Base-by-base conservation (phyloP, 2,113 vertebrate genomes). In the Pelvicachromis taeniatus region DNA sequence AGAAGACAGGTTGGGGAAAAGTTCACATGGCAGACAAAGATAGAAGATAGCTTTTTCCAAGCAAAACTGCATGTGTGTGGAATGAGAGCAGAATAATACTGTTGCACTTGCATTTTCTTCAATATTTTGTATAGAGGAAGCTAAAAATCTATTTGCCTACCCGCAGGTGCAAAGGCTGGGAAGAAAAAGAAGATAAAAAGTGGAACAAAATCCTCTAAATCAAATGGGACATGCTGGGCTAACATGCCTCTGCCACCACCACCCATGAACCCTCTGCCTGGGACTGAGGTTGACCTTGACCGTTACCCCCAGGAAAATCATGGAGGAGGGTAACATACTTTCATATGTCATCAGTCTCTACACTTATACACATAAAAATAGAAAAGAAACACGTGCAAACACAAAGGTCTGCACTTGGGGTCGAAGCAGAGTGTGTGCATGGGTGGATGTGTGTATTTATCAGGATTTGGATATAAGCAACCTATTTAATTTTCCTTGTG, bases 151-250 rank as follows among this genome's bases (percentile, higher is more conserved):
- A n/a, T 75, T 70, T 85, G 11, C 19, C 83, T 48, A 10, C 77
- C 83, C 33, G 93, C 94, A 99, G 98, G 97, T 96, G 97, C 97
- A 55, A 99, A 99, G 97, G 96, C 96, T 91, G 98, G 97, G 16
- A 99, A 99, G 95, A 99, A 99, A 95, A 99, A 99, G 97, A 99
- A 98, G 95, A 97, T 87, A 81, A 99, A 98, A 95, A 97, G 97
- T 91, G 96, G 97, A 87, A 95, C 96, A 38, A 99, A 99, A 93
- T 93, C 95, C 6, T 96, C 97, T 88, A 99, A 98, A 96, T 98
- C 96, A 85, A 98, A 98, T 84, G 97, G 97, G 94, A 97, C 97
- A 5, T 97, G 95, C 78, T 99, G 98, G 98, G 97, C 97, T 83
- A 99, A 96, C 91, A 96, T 98, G 82, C 98, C 98, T 1, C 97